Base-by-base conservation (phyloP, 2,797 vertebrate species). In the Carcharodon carcharias region DNA sequence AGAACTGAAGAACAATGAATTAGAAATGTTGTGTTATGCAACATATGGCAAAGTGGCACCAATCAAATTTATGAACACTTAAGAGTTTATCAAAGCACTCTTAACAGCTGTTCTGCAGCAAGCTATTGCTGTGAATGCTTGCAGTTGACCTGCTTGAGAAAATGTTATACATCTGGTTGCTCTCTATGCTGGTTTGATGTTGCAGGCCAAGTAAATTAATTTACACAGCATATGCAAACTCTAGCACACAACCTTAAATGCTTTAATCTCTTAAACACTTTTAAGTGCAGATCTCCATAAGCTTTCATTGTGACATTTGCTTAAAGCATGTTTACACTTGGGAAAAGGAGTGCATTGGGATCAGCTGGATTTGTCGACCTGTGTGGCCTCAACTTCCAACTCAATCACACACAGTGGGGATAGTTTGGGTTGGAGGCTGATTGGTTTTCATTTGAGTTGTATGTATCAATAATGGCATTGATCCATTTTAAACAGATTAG, bases 271-370 rank as follows among this genome's bases (percentile, higher is more conserved):
- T 95, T 71, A 71, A 71, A 95, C 67, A 95, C 65, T 50, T 94
- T 95, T 73, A 95, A 77, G 45, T 95, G 67, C 67, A 31, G 45
- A 69, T 73, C 45, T 95, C 54, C 93, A 95, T 69, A 67, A 95
- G 67, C 65, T 95, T 95, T 95, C 65, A 54, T 31, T 95, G 93
- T 71, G 45, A 28, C 45, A 54, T 45, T 95, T 95, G 45, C 93
- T 95, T 95, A 95, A 71, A 54, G 45, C 45, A 95, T 95, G 93
- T 95, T 95, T 95, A 95, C 93, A 95, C 93, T 28, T 54, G 45
- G 93, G 67, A 54, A 95, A 50, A 45, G 45, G 40, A 95, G 45
- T 56, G 23, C 71, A 73, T 95, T 95, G 63, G 67, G 45, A 95
- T 95, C 67, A 73, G 93, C 93, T 95, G 93, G 65, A 95, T 73